Conservation (phyloP, 1,140 invertebrate genomes). For the Drosophila sp. region DNA sequence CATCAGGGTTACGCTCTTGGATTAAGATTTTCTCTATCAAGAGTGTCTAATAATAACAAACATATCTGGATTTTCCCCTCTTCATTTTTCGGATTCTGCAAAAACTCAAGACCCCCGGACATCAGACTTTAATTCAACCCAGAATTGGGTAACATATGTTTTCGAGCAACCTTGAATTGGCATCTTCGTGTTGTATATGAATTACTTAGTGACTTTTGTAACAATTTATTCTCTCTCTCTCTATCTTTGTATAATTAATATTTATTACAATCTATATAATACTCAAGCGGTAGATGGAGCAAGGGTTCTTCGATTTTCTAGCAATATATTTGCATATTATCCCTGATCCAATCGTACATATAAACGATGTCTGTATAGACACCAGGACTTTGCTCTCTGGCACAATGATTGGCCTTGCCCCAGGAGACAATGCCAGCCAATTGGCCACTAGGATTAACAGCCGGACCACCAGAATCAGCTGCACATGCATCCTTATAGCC, state of each 20-base stretch:
- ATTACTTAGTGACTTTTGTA: not conserved
- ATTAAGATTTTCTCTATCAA: too few species aligned
- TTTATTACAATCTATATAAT: not conserved
- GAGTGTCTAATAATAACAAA: not conserved
- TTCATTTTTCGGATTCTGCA: not conserved
- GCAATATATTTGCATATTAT: constrained; percentile 54
- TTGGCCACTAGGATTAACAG: constrained; percentile 83
- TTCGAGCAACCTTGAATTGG: not conserved
- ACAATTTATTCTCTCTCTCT: not conserved
- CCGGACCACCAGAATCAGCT: constrained; percentile 88
- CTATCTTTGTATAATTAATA: not conserved
- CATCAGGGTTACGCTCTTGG: constrained; percentile 26
- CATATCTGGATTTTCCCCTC: not conserved
- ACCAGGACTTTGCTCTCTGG: constrained; percentile 84
- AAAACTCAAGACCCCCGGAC: not conserved
- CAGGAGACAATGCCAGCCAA: constrained; percentile 88
- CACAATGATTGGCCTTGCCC: constrained; percentile 86
- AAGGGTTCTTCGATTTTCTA: constrained; percentile 15
- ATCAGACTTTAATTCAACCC: not conserved
- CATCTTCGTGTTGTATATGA: too few species aligned
- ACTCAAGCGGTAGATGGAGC: not conserved
- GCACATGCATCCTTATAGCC: constrained; percentile 86
- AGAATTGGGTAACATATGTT: constrained; percentile 3
- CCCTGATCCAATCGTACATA: constrained; percentile 72
- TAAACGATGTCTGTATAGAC: constrained; percentile 85